phyloP scores from a whole-genome alignment of 2,888 invertebrate genomes.

The Nomada fucata region DNA sequence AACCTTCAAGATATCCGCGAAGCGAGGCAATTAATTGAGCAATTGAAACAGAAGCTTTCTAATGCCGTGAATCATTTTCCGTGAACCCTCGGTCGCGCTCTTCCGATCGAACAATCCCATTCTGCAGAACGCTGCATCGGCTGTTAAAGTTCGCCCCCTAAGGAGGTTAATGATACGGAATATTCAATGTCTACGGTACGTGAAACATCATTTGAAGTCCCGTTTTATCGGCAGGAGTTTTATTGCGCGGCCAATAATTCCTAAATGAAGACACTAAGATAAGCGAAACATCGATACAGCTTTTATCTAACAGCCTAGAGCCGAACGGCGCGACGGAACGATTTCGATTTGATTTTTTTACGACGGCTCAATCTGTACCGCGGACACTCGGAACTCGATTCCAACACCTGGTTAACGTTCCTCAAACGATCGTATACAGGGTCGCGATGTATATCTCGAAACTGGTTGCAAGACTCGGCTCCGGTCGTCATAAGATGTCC shows the following conservation, averaged over 20 bases:
- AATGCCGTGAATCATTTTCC: neutral
- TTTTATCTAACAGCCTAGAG: constrained; percentile 26
- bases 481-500: constrained; percentile 47
- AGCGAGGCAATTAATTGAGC: neutral
- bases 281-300: constrained; percentile 14
- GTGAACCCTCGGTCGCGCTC: neutral
- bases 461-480: constrained; percentile 49
- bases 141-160: neutral
- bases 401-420: constrained; percentile 50
- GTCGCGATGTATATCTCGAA: constrained; percentile 52
- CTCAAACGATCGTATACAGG: constrained; percentile 39
- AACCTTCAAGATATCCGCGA: neutral
- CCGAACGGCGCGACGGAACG: constrained; percentile 29
- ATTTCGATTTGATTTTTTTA: constrained; percentile 43
- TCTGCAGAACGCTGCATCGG: neutral
- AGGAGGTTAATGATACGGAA: constrained; percentile 24
- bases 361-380: constrained; percentile 53
- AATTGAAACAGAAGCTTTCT: neutral
- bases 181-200: too few relatives aligned
- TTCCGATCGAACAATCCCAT: neutral
- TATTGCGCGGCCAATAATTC: constrained; percentile 22
- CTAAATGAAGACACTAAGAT: constrained; percentile 18
- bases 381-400: constrained; percentile 34
- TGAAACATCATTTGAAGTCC: neutral
- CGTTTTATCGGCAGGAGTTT: constrained; percentile 32